Conservation (phyloP, 2,797 vertebrate species). For the Phataginus tetradactyla region DNA sequence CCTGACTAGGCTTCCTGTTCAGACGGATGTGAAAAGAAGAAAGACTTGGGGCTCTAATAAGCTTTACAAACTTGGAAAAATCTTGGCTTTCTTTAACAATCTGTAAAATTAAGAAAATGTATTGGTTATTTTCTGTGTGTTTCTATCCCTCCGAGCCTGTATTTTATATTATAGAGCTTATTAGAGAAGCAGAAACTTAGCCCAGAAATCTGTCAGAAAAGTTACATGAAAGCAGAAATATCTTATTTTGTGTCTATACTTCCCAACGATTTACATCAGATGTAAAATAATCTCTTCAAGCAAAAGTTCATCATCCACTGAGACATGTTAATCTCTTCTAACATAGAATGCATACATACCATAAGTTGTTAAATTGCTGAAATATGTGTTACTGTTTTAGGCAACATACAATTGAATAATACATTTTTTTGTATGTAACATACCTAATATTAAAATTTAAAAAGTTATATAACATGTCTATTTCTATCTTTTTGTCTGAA, state of each 20-base stretch:
- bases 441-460: background rate
- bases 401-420: background rate
- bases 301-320: background rate
- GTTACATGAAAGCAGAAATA: background rate
- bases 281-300: constrained; percentile 14
- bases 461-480: background rate
- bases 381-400: background rate
- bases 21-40: background rate
- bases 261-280: background rate
- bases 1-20: background rate
- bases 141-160: background rate
- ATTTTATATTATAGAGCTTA: background rate
- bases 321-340: background rate
- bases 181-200: background rate
- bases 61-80: background rate
- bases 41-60: background rate
- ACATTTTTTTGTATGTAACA: background rate
- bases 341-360: background rate
- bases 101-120: background rate
- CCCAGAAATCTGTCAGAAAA: background rate
- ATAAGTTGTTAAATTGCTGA: constrained; percentile 20
- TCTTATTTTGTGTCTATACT: background rate
- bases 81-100: background rate
- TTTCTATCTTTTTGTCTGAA: background rate
- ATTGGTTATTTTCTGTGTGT: background rate